A percentile compares a stretch with the other conserved stretches of the same genome.
Evolutionary conservation across 2,888 invertebrate genomes (phyloP).

Genomic region (Syritta pipiens): DNA sequence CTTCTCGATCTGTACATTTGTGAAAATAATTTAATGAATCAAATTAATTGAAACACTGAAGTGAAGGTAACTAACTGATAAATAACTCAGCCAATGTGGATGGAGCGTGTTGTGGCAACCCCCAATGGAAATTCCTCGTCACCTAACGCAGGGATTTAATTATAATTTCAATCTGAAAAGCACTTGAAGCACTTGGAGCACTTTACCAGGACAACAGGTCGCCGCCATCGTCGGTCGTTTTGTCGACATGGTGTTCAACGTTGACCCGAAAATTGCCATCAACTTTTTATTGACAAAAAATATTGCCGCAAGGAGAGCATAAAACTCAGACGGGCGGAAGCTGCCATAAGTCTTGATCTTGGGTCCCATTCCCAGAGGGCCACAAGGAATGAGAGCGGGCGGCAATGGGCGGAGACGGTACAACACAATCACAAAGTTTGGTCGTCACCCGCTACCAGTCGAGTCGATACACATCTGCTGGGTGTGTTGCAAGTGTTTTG

Average conservation of each 20-base stretch:
- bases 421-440: slow-evolving; percentile 46
- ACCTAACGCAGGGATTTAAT: slow-evolving; percentile 52
- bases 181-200: slow-evolving; percentile 55
- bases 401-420: slow-evolving; percentile 1
- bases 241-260: slow-evolving; percentile 38
- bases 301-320: slow-evolving; percentile 36
- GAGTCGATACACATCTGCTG: slow-evolving; percentile 41
- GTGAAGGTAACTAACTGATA: slow-evolving; percentile 16
- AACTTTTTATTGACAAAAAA: slow-evolving; percentile 65
- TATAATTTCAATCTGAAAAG: slow-evolving; percentile 64
- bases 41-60: slow-evolving; percentile 22
- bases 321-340: slow-evolving; percentile 22
- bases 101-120: slow-evolving; percentile 6
- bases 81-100: slow-evolving; percentile 2
- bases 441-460: not conserved
- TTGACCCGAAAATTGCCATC: slow-evolving; percentile 64
- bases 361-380: slow-evolving; percentile 4
- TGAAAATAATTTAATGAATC: slow-evolving; percentile 27
- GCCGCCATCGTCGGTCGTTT: too few relatives aligned
- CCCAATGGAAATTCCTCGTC: slow-evolving; percentile 5
- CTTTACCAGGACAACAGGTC: slow-evolving; percentile 57
- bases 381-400: not conserved
- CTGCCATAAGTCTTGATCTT: slow-evolving; percentile 24
- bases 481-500: slow-evolving; percentile 41
- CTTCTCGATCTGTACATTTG: not conserved